Percentiles rank a stretch among this genome's conserved stretches.
Evolutionary conservation across 1,140 invertebrate genomes (phyloP).

Genomic region (Bursaphelenchus mucronatus): DNA sequence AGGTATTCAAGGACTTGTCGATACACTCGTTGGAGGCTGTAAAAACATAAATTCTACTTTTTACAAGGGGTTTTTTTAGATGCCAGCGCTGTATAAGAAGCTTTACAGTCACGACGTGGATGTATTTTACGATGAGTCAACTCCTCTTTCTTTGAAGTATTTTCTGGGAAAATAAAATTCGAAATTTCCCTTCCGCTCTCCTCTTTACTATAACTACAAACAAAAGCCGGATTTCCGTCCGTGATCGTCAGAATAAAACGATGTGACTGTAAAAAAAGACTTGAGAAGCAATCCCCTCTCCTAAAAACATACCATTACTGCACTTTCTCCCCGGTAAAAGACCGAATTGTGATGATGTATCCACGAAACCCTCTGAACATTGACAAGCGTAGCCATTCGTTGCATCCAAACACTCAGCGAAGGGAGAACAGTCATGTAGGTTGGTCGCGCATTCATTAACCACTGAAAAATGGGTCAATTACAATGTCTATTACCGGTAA

Average conservation of each 20-base stretch:
- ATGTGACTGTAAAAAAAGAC: slow-evolving; percentile 1
- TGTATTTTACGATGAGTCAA: too few relatives aligned
- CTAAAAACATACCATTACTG: slow-evolving; percentile 47
- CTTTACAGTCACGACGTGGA: too few relatives aligned
- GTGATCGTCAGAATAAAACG: not conserved
- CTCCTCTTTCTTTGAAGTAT: too few relatives aligned
- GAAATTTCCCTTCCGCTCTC: not conserved
- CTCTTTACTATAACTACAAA: too few relatives aligned
- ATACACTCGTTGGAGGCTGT: slow-evolving; percentile 59
- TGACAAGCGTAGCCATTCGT: slow-evolving; percentile 60
- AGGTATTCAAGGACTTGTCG: slow-evolving; percentile 52
- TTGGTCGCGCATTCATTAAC: slow-evolving; percentile 59
- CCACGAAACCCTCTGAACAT: slow-evolving; percentile 61
- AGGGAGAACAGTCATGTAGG: slow-evolving; percentile 55
- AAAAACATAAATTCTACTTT: slow-evolving; percentile 21
- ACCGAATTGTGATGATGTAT: slow-evolving; percentile 55
- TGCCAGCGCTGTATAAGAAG: too few relatives aligned
- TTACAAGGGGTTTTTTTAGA: not conserved
- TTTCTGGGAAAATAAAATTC: not conserved
- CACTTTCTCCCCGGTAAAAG: slow-evolving; percentile 56
- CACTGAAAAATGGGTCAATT: slow-evolving; percentile 45
- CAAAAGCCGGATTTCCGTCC: too few relatives aligned
- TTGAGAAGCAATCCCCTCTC: not conserved
- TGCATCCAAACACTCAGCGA: slow-evolving; percentile 61
- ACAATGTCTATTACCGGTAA: not conserved